Conservation (phyloP, 1,140 invertebrate genomes). For the Pogonomyrmex californicus region DNA sequence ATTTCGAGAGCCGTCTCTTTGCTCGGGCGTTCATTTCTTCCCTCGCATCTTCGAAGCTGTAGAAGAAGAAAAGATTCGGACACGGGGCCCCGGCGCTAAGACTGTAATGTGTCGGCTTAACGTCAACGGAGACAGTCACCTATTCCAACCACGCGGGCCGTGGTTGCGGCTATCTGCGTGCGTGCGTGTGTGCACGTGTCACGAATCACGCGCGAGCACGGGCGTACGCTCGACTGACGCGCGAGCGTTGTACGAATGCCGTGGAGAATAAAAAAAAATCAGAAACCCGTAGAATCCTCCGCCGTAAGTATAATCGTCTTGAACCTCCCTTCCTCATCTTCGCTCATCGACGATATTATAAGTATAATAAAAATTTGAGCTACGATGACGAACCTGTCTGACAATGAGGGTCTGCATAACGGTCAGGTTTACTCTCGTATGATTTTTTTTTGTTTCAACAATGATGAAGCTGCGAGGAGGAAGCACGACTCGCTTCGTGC, state of each 20-base stretch:
- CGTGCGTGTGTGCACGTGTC: conserved; percentile 24
- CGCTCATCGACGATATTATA: not conserved
- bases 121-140: conserved; percentile 74
- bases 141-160: conserved; percentile 57
- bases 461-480: too few relatives aligned
- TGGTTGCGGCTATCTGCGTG: not conserved
- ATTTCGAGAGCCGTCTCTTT: conserved; percentile 64
- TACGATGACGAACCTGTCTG: not conserved
- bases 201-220: conserved; percentile 25
- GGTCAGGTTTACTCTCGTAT: not conserved
- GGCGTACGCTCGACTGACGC: conserved; percentile 39
- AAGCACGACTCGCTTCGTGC: conserved; percentile 1
- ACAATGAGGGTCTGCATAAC: not conserved
- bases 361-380: not conserved
- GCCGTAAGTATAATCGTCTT: not conserved
- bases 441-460: not conserved
- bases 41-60: not conserved
- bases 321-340: too few relatives aligned
- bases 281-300: conserved; percentile 12
- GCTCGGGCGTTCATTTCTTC: conserved; percentile 53
- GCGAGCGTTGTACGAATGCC: conserved; percentile 36
- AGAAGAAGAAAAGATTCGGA: conserved; percentile 58
- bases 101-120: conserved; percentile 78
- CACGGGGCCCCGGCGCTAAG: conserved; percentile 56
- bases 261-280: conserved; percentile 26